Percentiles rank a stretch among this genome's conserved stretches.
phyloP scores from a whole-genome alignment of 2,113 vertebrate genomes.

The Orycteropus afer region DNA sequence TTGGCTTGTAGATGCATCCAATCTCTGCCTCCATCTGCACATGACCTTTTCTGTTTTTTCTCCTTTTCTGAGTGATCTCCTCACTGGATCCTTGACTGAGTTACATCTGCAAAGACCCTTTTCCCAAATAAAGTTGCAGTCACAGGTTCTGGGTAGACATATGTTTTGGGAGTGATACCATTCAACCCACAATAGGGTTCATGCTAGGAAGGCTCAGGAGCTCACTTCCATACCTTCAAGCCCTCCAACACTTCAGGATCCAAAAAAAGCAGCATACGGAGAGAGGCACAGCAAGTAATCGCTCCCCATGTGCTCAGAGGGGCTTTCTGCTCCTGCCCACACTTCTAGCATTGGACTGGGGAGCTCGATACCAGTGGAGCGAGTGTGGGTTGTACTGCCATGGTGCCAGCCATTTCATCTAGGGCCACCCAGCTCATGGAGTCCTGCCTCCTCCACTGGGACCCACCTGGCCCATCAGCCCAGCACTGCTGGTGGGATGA shows the following conservation, averaged over 20 bases:
- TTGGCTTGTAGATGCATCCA: no score
- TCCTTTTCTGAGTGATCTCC: background rate
- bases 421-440: background rate
- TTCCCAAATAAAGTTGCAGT: no score
- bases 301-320: background rate
- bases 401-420: background rate
- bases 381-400: background rate
- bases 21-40: background rate
- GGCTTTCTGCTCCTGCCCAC: background rate
- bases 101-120: no score
- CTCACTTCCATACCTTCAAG: background rate
- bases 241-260: background rate
- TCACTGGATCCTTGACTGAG: background rate
- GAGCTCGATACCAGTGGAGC: background rate
- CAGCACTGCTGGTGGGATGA: background rate
- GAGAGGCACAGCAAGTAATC: background rate
- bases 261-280: background rate
- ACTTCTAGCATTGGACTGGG: background rate
- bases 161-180: no score
- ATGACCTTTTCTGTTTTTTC: background rate
- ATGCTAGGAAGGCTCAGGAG: background rate
- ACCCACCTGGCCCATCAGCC: background rate
- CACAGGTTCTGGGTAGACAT: no score
- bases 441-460: background rate
- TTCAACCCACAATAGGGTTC: no score